Conservation (phyloP, 2,888 invertebrate genomes). For the Pristionchus fissidentatus region DNA sequence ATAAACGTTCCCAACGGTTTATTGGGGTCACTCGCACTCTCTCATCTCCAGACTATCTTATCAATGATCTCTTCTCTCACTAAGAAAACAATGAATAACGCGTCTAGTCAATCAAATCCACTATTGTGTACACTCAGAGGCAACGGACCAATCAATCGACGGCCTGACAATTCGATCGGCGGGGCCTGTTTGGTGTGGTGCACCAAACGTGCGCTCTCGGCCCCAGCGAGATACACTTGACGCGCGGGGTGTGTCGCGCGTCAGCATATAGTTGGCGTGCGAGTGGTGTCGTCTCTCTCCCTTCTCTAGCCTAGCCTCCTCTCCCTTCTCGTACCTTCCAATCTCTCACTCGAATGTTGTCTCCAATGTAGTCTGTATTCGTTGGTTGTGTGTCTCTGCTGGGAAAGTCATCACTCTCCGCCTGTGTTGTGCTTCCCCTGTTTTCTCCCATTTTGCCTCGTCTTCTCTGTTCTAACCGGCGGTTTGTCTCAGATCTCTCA, state of each 20-base stretch:
- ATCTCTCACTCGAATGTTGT: neutral
- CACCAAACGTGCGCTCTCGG: neutral
- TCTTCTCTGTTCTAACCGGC: neutral
- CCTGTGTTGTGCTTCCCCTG: neutral
- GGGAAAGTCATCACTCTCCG: constrained; percentile 34
- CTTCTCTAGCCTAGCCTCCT: neutral
- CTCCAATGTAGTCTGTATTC: constrained; percentile 16
- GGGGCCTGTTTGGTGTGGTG: constrained; percentile 31
- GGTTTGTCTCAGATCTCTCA: neutral
- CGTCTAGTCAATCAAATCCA: too few species aligned
- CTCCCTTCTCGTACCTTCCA: constrained; percentile 25
- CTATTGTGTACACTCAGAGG: too few species aligned
- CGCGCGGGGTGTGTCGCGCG: neutral
- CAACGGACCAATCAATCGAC: too few species aligned
- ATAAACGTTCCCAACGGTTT: too few species aligned
- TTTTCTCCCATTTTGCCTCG: neutral
- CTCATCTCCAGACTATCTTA: too few species aligned
- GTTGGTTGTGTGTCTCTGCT: constrained; percentile 41
- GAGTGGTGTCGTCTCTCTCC: neutral
- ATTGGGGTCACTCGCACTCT: too few species aligned
- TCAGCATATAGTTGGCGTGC: neutral
- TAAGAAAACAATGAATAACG: too few species aligned
- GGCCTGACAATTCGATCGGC: neutral
- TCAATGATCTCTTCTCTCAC: too few species aligned
- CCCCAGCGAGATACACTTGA: constrained; percentile 1